Evolutionary conservation across 2,113 vertebrate genomes (phyloP), one percentile per base, ranked within the genome.

Genomic region (Danionella cerebrum): DNA sequence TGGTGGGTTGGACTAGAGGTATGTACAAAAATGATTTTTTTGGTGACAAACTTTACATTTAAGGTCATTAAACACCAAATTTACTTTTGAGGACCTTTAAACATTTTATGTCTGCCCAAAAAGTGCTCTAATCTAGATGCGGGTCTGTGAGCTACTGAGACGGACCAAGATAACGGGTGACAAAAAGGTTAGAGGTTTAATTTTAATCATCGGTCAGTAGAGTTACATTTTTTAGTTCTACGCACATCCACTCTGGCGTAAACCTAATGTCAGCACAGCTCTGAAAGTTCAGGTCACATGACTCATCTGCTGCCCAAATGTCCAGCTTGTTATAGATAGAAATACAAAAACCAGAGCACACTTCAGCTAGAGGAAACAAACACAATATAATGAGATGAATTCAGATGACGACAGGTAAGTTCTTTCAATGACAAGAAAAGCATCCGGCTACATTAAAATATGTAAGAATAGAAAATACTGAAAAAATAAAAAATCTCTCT

Each of bases 281-380:
- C 52, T 64, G 14, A 58, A 70, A 67, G 53, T 29, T 71, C 57
- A 67, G 53, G 53, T 18, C 52, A 48, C 29, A 76, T 68, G 65
- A 65, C 59, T 58, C 39, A 63, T 31, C n/a, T 54, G 29, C 45
- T 36, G 14, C 45, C 14, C 57, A 63, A 41, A 24, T 38, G 13
- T 64, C 24, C 42, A 22, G 55, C 25, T 69, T 16, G 9, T 6
- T 47, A 58, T n/a, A n/a, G 25, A 58, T 44, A 41, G 53, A 21
- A 69, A 47, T 10, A 47, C 35, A 55, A 31, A 36, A 38, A 12
- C 51, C 53, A 47, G 19, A 27, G 29, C 16, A n/a, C 16, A 33
- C 22, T 21, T 51, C 24, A 35, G 42, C 21, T 33, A 57, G 33
- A 38, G 6, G 14, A 33, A 47, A 8, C 38, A 2, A 58, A 51